Evolutionary conservation across 2,888 invertebrate species (phyloP).

Genomic region (Venusia cambrica): DNA sequence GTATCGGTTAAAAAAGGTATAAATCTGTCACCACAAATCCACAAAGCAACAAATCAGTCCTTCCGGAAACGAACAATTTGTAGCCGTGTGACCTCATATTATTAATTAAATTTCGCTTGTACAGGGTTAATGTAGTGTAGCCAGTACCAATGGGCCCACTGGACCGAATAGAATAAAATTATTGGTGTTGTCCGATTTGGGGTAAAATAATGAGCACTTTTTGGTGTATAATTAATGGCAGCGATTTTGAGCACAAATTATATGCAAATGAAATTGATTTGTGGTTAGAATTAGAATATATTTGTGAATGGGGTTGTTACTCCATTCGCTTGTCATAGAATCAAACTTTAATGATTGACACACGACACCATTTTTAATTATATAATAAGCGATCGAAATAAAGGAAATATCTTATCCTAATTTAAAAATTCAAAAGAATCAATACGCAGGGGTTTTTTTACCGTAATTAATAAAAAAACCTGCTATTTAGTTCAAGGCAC

Average conservation of each 20-base stretch:
- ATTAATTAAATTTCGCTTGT: slow-evolving; percentile 27
- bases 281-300: neutral
- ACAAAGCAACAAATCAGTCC: slow-evolving; percentile 7
- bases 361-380: too few relatives aligned
- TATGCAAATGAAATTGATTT: slow-evolving; percentile 1
- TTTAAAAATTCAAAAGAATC: too few relatives aligned
- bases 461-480: too few relatives aligned
- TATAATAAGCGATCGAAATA: too few relatives aligned
- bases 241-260: slow-evolving; percentile 1
- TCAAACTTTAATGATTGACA: too few relatives aligned
- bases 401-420: too few relatives aligned
- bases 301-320: too few relatives aligned
- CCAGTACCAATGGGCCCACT: slow-evolving; percentile 22
- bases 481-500: too few relatives aligned
- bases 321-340: too few relatives aligned
- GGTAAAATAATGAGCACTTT: slow-evolving; percentile 14
- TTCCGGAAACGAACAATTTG: slow-evolving; percentile 19
- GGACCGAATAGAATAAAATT: slow-evolving; percentile 21
- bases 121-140: slow-evolving; percentile 30
- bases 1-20: too few relatives aligned
- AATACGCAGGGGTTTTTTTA: too few relatives aligned
- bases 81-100: slow-evolving; percentile 16
- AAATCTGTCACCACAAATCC: slow-evolving; percentile 1
- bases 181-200: slow-evolving; percentile 10
- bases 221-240: slow-evolving; percentile 6